A percentile compares a stretch with the other conserved stretches of the same genome.
Evolutionary conservation across 2,888 invertebrate genomes (phyloP).

Genomic region (Ochropleura leucogaster): DNA sequence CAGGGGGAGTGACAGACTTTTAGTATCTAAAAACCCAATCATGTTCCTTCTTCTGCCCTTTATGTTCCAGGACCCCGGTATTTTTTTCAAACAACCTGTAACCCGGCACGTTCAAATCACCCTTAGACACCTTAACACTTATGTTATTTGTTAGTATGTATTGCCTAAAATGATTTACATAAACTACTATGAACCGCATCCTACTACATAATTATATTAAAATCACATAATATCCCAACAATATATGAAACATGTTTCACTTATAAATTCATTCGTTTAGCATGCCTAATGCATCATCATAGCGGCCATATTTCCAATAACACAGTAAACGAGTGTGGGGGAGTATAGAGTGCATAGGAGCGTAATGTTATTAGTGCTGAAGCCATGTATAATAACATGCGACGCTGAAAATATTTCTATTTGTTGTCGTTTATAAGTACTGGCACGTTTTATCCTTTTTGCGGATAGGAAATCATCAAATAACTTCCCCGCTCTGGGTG

Average conservation of each 20-base stretch:
- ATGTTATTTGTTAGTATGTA: too few relatives aligned
- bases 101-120: too few relatives aligned
- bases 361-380: constrained; percentile 57
- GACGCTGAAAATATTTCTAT: constrained; percentile 23
- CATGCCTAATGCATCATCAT: constrained; percentile 23
- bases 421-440: constrained; percentile 18
- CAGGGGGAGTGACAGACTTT: too few relatives aligned
- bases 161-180: too few relatives aligned
- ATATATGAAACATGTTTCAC: neutral
- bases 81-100: too few relatives aligned
- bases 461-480: too few relatives aligned
- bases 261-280: constrained; percentile 12
- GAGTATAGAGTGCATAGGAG: constrained; percentile 34
- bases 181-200: too few relatives aligned
- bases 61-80: too few relatives aligned
- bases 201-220: neutral
- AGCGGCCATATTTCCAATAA: constrained; percentile 7
- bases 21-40: too few relatives aligned
- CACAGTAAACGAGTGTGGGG: constrained; percentile 27
- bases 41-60: too few relatives aligned
- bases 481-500: too few relatives aligned
- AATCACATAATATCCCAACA: neutral
- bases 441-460: neutral
- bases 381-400: constrained; percentile 51
- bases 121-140: too few relatives aligned